Base-by-base conservation (phyloP, 2,888 invertebrate genomes). In the Girardia tigrina region DNA sequence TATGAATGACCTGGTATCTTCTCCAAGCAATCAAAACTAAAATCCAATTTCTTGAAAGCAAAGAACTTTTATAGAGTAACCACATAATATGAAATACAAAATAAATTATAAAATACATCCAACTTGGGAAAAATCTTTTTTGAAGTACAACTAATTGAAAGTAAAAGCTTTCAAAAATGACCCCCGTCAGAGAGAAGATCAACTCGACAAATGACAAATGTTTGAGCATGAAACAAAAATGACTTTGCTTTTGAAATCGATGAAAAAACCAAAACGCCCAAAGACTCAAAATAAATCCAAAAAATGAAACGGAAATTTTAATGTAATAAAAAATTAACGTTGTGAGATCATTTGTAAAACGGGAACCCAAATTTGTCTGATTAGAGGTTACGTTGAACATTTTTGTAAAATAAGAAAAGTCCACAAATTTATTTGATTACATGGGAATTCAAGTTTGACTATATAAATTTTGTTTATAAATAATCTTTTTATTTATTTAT, bases 21-120 rank as follows among this genome's bases (percentile, higher is more conserved):
- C 75, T 12, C 75, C 74, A 75, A 1, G 75, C 75, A 27, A 75
- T 75, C 23, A 75, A 42, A 12, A 75, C 75, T 20, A 75, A 23
- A 29, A 75, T 27, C 75, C 75, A 75, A 42, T 75, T 75, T 26
- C 75, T 29, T 6, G 75, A 26, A 6, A 75, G n/a, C 26, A 75
- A 42, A 16, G 75, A 75, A 42, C 28, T 27, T 29, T 75, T 75
- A 29, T 75, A 75, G 26, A 75, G 16, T 26, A 75, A 16, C 75
- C 74, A 75, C 27, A 73, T 29, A 4, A 23, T 26, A 29, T 70
- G 23, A 23, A 70, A 75, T 29, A 75, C 36, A 16, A 42, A 36
- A 29, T 75, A 75, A 29, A 29, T 28, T 12, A 75, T 29, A 16
- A 75, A 28, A 20, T 74, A 26, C 16, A 27, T 71, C 23, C n/a